These are phyloP conservation scores for Ondatra zibethicus DNA, from an alignment of 2,113 vertebrate species.

Conservation along the genomic window DNA sequence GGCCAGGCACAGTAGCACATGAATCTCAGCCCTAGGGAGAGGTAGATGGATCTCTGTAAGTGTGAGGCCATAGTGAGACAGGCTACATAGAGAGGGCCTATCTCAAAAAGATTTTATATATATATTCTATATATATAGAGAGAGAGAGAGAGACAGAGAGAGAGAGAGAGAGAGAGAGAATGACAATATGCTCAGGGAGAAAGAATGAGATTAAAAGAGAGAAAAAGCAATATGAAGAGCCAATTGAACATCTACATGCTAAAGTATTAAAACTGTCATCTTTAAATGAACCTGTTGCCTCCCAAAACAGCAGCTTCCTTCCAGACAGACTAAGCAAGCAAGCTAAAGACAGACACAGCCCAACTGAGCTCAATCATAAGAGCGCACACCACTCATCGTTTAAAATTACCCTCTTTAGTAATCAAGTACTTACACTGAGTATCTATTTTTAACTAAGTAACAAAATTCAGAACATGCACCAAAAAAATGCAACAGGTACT, in stretches of 20 bases:
- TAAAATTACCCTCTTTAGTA: slow-evolving; percentile 61
- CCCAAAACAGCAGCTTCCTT: slow-evolving; percentile 13
- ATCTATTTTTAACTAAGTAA: slow-evolving; percentile 78
- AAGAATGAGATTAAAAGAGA: background rate
- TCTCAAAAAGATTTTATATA: background rate
- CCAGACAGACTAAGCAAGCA: background rate
- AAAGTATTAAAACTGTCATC: background rate
- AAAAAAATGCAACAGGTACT: slow-evolving; percentile 78
- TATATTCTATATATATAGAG: too few relatives aligned
- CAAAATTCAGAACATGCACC: slow-evolving; percentile 74
- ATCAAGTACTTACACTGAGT: slow-evolving; percentile 64
- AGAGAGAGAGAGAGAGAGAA: background rate
- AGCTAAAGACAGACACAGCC: background rate
- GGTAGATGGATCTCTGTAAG: background rate
- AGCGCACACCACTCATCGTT: slow-evolving; percentile 44
- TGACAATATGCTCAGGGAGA: background rate
- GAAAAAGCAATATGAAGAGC: slow-evolving; percentile 20
- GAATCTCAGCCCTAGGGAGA: background rate
- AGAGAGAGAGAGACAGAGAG: background rate
- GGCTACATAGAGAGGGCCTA: background rate
- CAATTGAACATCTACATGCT: background rate
- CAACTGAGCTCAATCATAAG: slow-evolving; percentile 45
- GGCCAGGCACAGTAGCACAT: background rate
- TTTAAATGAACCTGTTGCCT: slow-evolving; percentile 47
- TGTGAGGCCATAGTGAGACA: background rate